Evolutionary conservation across 2,797 vertebrate genomes (phyloP), one percentile per base, ranked within the genome.

Genomic region (Myioborus melanocephalus): DNA sequence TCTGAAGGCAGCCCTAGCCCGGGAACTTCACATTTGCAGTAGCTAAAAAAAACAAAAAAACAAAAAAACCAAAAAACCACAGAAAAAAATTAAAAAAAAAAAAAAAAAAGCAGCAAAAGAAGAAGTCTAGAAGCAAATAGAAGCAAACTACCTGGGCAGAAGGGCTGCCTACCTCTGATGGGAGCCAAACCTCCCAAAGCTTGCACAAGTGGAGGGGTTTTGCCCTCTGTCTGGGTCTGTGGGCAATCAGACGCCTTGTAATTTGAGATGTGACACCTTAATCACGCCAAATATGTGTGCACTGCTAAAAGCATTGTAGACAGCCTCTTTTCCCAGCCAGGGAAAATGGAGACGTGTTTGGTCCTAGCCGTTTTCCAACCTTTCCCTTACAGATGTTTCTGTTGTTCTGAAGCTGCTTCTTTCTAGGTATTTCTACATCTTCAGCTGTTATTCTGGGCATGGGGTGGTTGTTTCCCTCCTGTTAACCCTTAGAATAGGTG

Each of bases 211-310:
- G 47, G 14, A 75, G 89, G 89, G 63, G 76, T n/a, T 95, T 86
- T 97, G 88, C 89, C 64, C 78, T 30, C 82, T 83, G 96, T 95
- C 92, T 94, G 93, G 91, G 81, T 96, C 96, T 95, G 95, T 94
- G 77, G 96, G 97, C 93, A 93, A 90, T 96, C 95, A 97, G 85
- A 96, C 21, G 88, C 91, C 96, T 94, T 96, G 97, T 97, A 98
- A 98, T 95, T 88, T 71, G 97, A 98, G 97, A 97, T 89, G 94
- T 96, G 95, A 97, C 97, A 97, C 97, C 97, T 98, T 98, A 97
- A 97, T 98, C 97, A 98, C 95, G 82, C 97, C 98, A 97, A 97
- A 97, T 97, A 97, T 91, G 95, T 95, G 80, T 70, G 57, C 76
- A n/a, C 61, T 72, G 82, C 64, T 72, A 72, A 88, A 94, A 80